Evolutionary conservation across 1,140 invertebrate species (phyloP), one percentile per base, ranked within the genome.

Genomic region (Yoshiicerus persimilis): DNA sequence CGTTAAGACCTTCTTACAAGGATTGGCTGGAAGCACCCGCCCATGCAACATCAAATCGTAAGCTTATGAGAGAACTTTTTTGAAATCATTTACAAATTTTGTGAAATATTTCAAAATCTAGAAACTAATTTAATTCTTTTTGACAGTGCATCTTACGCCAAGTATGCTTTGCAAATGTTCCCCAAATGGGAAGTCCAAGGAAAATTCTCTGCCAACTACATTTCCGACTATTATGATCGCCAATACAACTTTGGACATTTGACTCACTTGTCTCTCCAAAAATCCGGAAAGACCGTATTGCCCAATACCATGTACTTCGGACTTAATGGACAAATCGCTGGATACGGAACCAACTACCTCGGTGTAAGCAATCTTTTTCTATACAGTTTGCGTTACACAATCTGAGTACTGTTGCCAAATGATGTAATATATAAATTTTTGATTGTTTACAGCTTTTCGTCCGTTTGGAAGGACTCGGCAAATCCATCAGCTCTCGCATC

Each of bases 391-490:
- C n/a, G n/a, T n/a, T n/a, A n/a, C n/a, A n/a, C n/a, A n/a, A n/a
- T n/a, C n/a, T n/a, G n/a, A n/a, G n/a, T n/a, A n/a, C n/a, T n/a
- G n/a, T n/a, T n/a, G n/a, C n/a, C n/a, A n/a, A n/a, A n/a, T 66
- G 27, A 27, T 30, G 25, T 11, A 11, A 66, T 23, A 1, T 30
- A 1, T 11, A n/a, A 70, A 70, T 39, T n/a, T 30, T 84, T 80
- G 23, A 1, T 62, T n/a, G 32, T 64, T 77, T 85, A n/a, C 36
- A 89, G 89, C 16, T 86, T n/a, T 91, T 90, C 87, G 25, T 90
- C 86, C 90, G 90, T 87, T 34, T 90, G 34, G 90, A 91, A 88
- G 90, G 90, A 80, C 25, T 91, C 34, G 90, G 90, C 27, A 90
- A 90, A 62, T 66, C 90, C 32, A 23, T 90, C 75, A 38, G 84